phyloP scores from a whole-genome alignment of 2,113 vertebrate species.

The Triplophysa tibetana region DNA sequence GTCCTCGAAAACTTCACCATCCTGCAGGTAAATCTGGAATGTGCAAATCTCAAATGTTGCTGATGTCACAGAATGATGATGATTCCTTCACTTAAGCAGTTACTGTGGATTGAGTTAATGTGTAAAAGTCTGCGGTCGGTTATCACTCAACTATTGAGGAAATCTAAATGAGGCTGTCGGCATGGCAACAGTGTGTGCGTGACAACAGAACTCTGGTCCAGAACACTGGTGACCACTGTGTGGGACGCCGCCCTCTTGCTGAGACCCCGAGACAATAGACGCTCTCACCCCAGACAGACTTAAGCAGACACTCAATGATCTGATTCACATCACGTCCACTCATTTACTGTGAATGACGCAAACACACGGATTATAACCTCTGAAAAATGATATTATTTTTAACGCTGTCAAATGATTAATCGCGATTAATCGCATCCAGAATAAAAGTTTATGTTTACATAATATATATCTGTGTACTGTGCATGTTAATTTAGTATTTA shows the following conservation, averaged over 20 bases:
- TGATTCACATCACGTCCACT: slow-evolving; percentile 60
- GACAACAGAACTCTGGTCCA: slow-evolving; percentile 54
- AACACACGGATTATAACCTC: slow-evolving; percentile 12
- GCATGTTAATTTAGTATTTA: no score
- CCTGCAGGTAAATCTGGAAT: slow-evolving; percentile 77
- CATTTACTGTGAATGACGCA: slow-evolving; percentile 58
- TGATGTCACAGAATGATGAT: no score
- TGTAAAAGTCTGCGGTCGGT: background rate
- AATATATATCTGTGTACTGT: no score
- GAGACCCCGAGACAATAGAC: slow-evolving; percentile 64
- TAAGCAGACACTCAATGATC: slow-evolving; percentile 61
- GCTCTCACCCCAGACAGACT: background rate
- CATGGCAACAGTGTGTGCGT: slow-evolving; percentile 62
- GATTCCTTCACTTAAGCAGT: slow-evolving; percentile 36
- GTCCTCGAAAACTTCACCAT: slow-evolving; percentile 97
- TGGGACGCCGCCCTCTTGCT: slow-evolving; percentile 62
- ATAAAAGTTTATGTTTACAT: no score
- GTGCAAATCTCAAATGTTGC: no score
- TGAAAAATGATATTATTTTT: background rate
- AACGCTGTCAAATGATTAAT: no score
- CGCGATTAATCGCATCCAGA: no score
- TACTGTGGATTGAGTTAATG: background rate
- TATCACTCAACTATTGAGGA: slow-evolving; percentile 40
- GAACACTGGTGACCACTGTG: slow-evolving; percentile 61
- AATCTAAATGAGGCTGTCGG: slow-evolving; percentile 53